A percentile compares a stretch with the other conserved stretches of the same genome.
These are phyloP conservation scores for Ptychobarbus kaznakovi DNA, from an alignment of 2,797 vertebrate genomes.

Conservation along the genomic window DNA sequence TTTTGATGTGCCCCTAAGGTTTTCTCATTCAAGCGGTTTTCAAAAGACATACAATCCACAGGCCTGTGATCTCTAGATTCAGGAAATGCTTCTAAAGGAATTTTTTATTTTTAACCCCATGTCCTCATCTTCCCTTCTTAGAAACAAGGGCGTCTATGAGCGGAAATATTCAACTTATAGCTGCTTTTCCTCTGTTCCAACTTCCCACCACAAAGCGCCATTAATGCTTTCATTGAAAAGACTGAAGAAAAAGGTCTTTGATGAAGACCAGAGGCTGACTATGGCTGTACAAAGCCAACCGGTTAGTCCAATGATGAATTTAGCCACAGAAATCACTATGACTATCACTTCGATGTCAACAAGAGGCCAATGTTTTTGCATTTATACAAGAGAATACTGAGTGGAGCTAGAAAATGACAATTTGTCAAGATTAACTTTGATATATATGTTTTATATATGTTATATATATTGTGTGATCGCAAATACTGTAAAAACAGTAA, in stretches of 20 bases:
- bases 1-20: slow-evolving; percentile 70
- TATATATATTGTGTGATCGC: too few species aligned
- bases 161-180: slow-evolving; percentile 50
- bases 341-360: neutral
- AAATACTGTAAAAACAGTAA: neutral
- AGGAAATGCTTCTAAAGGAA: slow-evolving; percentile 74
- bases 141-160: slow-evolving; percentile 31
- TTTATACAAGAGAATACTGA: neutral
- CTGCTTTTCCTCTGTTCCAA: slow-evolving; percentile 22
- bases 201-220: slow-evolving; percentile 19
- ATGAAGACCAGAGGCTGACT: neutral
- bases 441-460: neutral
- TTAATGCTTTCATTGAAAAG: slow-evolving; percentile 5
- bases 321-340: neutral
- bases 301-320: neutral
- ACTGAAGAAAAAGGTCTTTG: neutral
- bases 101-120: slow-evolving; percentile 65
- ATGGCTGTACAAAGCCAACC: neutral
- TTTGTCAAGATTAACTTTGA: neutral
- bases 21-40: slow-evolving; percentile 13
- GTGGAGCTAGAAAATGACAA: neutral
- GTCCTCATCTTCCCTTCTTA: neutral
- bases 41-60: slow-evolving; percentile 17
- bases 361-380: too few species aligned
- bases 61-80: slow-evolving; percentile 60